Evolutionary conservation across 2,888 invertebrate species (phyloP).

Genomic region (Athalia circularis): DNA sequence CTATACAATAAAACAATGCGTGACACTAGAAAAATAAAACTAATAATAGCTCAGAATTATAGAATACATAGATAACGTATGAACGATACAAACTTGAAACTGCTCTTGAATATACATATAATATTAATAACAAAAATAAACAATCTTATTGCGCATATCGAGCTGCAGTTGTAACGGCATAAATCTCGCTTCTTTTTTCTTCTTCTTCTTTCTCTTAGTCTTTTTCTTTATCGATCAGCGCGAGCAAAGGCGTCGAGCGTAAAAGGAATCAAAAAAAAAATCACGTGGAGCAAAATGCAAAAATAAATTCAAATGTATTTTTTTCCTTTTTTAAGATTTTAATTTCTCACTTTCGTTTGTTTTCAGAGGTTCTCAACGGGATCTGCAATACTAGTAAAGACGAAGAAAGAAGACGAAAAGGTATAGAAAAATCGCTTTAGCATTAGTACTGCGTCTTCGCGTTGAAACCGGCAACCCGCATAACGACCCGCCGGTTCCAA

Average conservation of each 20-base stretch:
- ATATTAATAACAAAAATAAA: neutral
- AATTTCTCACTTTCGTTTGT: conserved; percentile 52
- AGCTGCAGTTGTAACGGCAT: too few species aligned
- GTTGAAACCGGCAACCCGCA: too few species aligned
- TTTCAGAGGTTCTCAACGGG: conserved; percentile 73
- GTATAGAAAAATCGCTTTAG: conserved; percentile 56
- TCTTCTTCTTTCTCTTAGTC: too few species aligned
- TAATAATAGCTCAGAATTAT: too few species aligned
- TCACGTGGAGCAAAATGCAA: too few species aligned
- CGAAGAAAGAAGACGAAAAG: conserved; percentile 73
- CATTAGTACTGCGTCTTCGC: neutral
- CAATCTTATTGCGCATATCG: too few species aligned
- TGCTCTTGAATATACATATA: neutral
- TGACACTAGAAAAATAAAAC: too few species aligned
- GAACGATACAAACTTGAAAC: neutral
- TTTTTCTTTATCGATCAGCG: too few species aligned
- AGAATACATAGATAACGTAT: neutral
- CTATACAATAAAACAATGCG: too few species aligned
- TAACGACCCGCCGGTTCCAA: too few species aligned
- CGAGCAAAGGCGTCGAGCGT: too few species aligned
- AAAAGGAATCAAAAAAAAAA: too few species aligned
- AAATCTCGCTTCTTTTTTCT: neutral
- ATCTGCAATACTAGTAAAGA: conserved; percentile 73
- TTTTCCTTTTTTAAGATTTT: neutral
- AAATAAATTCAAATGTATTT: neutral